Base-by-base conservation (phyloP, 92 coral and sea anemone genomes). In the Desmophyllum pertusum region DNA sequence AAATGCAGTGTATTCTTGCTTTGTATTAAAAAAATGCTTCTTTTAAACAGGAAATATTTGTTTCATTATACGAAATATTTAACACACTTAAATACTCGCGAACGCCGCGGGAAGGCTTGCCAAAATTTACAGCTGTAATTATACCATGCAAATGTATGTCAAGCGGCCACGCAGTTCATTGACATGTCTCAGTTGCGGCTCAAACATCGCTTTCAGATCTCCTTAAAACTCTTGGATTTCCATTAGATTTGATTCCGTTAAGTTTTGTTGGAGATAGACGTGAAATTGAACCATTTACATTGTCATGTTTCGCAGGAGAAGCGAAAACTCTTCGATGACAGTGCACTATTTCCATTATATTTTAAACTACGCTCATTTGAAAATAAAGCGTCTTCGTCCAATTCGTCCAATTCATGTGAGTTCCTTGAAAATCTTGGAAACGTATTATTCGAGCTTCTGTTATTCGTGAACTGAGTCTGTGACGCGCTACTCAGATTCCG, bases 161-260 rank as follows among this genome's bases (percentile, higher is more conserved):
- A 7, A 23, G 9, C 33, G 6, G 33, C 19, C 6, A 19, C 2
- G 42, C 6, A 43, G 6, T n/a, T 42, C 42, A 23, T 25, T 25
- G 57, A 21, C 7, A 19, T 55, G 6, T 52, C 0, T 2, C 59
- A 10, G 3, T 72, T 9, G 73, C 10, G 11, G 33, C 33, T 67
- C 45, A 82, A 27, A 82, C 86, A 21, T 82, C 86, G 48, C 86
- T 82, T 73, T 82, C 86, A 1, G 86, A 72, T 82, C 86, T 71
- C 70, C 59, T 72, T 13, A 72, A 21, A 31, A 30, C 23, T 27
- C 61, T 55, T 40, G 65, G 38, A 55, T 41, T 71, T 23, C 42
- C 59, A 18, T 72, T 59, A 17, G 42, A 65, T 41, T 41, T 53
- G 35, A 10, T 4, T 4, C 70, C 79, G 46, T 71, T 72, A 40